Conservation (phyloP, 2,888 invertebrate species). For the Drosophila limbata region DNA sequence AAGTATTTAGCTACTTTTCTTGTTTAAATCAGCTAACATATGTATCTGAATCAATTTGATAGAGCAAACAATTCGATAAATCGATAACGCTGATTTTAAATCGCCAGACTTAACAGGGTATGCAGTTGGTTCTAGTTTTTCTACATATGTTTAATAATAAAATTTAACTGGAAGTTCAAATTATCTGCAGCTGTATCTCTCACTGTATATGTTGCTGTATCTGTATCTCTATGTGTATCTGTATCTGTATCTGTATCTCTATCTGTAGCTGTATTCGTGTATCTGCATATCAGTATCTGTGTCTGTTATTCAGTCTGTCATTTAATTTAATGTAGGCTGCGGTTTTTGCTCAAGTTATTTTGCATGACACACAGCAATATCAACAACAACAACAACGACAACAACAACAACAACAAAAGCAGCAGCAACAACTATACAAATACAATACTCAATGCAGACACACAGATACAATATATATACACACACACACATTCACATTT, state of each 20-base stretch:
- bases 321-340: conserved; percentile 23
- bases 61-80: no score
- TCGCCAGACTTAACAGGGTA: neutral
- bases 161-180: conserved; percentile 11
- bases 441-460: conserved; percentile 22
- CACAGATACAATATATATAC: conserved; percentile 25
- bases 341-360: conserved; percentile 37
- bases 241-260: neutral
- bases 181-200: neutral
- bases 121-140: neutral
- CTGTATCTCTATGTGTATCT: neutral
- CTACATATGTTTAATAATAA: neutral
- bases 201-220: neutral
- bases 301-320: conserved; percentile 16
- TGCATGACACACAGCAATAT: conserved; percentile 46
- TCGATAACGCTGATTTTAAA: no score
- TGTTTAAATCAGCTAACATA: no score
- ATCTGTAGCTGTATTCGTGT: neutral
- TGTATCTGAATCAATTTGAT: no score
- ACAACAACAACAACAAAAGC: conserved; percentile 18
- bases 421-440: conserved; percentile 44
- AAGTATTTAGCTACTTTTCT: no score
- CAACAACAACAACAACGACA: conserved; percentile 19
- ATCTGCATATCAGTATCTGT: conserved; percentile 10
- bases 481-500: conserved; percentile 49